phyloP scores from a whole-genome alignment of 2,113 vertebrate genomes.

The Phasianus colchicus region DNA sequence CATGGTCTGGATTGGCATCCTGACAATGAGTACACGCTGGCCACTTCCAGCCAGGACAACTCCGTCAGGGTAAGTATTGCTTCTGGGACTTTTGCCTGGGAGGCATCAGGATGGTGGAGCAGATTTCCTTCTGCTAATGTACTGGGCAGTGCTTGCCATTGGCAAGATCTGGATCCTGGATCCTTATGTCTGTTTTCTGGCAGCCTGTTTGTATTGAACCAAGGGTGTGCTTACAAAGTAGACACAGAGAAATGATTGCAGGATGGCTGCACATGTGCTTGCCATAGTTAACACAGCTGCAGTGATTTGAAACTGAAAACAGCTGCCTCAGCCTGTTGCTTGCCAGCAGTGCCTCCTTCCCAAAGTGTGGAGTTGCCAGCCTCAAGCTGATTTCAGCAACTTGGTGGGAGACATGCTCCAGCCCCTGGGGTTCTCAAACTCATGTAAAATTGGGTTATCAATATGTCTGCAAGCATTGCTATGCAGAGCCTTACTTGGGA shows the following conservation, averaged over 20 bases:
- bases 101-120: background rate
- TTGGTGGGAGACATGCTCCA: background rate
- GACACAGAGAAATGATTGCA: background rate
- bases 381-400: background rate
- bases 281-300: background rate
- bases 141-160: background rate
- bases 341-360: background rate
- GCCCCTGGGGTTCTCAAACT: background rate
- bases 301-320: slow-evolving; percentile 22
- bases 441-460: background rate
- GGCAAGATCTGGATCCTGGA: background rate
- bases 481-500: background rate
- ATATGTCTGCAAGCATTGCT: background rate
- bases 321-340: background rate
- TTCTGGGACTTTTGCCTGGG: background rate
- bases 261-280: background rate
- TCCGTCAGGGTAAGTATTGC: slow-evolving; percentile 89
- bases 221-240: background rate
- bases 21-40: slow-evolving; percentile 92
- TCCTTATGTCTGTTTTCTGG: background rate
- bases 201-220: background rate
- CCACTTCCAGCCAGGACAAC: slow-evolving; percentile 98
- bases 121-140: background rate
- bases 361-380: background rate
- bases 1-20: slow-evolving; percentile 98